Percentiles rank a stretch among this genome's conserved stretches.
These are phyloP conservation scores for Thinocorus orbignyianus DNA, from an alignment of 2,113 vertebrate genomes.

Conservation along the genomic window DNA sequence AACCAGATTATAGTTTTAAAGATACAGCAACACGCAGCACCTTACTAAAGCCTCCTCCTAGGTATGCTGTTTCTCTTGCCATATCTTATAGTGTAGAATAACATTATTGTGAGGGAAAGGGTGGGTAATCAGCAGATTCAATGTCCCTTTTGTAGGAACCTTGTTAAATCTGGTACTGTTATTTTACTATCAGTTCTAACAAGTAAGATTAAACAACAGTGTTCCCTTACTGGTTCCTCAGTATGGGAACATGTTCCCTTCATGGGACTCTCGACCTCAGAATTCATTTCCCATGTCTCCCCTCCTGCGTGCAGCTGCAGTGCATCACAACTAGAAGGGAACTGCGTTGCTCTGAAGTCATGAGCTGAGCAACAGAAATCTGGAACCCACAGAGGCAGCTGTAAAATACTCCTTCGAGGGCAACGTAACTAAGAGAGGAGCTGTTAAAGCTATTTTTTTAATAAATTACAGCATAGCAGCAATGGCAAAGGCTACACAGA, in stretches of 20 bases:
- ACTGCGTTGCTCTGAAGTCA: not conserved
- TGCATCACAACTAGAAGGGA: accelerated
- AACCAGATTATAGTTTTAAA: not conserved
- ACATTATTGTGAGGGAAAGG: accelerated
- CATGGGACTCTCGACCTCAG: not conserved
- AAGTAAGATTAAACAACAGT: not conserved
- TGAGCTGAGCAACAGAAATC: not conserved
- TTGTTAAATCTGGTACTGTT: not conserved
- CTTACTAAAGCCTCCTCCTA: not conserved
- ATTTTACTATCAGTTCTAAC: not conserved
- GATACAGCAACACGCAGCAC: not conserved
- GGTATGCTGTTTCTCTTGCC: not conserved
- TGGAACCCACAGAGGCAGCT: not conserved
- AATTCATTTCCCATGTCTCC: not conserved
- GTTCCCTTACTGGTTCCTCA: not conserved
- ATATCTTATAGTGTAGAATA: not conserved
- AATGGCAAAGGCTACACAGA: not conserved
- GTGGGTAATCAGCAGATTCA: not conserved
- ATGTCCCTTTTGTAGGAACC: not conserved
- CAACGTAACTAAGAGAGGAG: not conserved
- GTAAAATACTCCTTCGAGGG: not conserved
- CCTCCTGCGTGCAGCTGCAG: not conserved
- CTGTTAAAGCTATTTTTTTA: not conserved
- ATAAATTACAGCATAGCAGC: not conserved
- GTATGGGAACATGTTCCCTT: not conserved